Evolutionary conservation across 2,797 vertebrate genomes (phyloP), one percentile per base, ranked within the genome.

Genomic region (Remorina albescens): DNA sequence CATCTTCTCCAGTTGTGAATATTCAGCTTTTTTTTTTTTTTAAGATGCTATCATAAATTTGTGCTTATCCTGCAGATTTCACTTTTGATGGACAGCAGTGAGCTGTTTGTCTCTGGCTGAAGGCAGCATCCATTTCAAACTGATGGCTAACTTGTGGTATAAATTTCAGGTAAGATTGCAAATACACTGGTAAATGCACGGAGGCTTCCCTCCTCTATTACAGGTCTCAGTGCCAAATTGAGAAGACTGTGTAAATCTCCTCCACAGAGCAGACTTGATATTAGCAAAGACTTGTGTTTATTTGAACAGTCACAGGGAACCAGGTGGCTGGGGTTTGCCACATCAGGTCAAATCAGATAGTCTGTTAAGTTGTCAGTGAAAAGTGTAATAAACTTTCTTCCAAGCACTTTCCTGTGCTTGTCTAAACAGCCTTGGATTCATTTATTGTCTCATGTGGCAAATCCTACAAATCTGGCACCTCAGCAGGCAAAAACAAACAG

Each of bases 401-500:
- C 61, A 54, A 77, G 54, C 56, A 75, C 80, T 81, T 89, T 82
- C 56, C 68, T 87, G 64, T 67, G 16, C 63, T 59, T 79, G 73
- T 79, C 67, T 64, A 78, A 82, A 83, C 66, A 87, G 36, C 53
- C 30, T 67, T 34, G 50, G 60, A 70, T 81, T 77, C 53, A 74
- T 71, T 68, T 53, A 77, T 78, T 67, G 73, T 82, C 71, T 61
- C 57, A 64, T 76, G 67, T 71, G 63, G 68, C 73, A 62, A 71
- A 60, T 81, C 76, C 73, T 72, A 76, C 51, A 84, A 87, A 87
- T 78, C 68, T 78, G 72, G 78, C 80, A 71, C 61, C 56, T 72
- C 47, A 36, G 23, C 21, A 44, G 57, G 71, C 59, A 60, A 88
- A 89, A 88, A 82, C 78, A 89, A 89, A 89, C 69, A 84, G 44